Base-by-base conservation (phyloP, 1,140 invertebrate species). In the Procambarus clarkii region DNA sequence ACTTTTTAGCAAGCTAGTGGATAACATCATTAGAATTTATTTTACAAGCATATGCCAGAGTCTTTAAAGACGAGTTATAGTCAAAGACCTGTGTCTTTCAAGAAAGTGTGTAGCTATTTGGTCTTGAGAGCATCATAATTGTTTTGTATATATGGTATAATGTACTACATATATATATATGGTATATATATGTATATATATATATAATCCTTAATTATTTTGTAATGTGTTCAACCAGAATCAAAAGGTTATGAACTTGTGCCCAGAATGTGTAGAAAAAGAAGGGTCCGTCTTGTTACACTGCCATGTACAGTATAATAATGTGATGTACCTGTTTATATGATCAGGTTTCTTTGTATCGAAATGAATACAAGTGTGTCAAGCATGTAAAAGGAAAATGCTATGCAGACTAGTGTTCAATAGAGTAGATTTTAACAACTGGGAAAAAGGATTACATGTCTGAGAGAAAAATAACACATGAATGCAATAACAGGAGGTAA, bases 261-360 rank as follows among this genome's bases (percentile, higher is more conserved):
- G 69, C 60, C 46, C 83, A 46, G 83, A 85, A 84, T 45, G 79
- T 81, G 48, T 81, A 85, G 83, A 34, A 71, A 18, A 34, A 71
- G 58, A 71, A 71, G 83, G 83, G 83, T 85, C 83, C 83, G 83
- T 85, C 83, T 85, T 85, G 58, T 74, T 85, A 85, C 83, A 85
- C 83, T 85, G 83, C 83, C 83, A 85, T 85, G 83, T 85, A 85
- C 69, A 85, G 83, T 69, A 60, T 85, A 74, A 85, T 74, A 45
- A 54, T 71, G 74, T 71, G 60, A 46, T 50, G 74, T 76, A 85
- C 15, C 46, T 85, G 83, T 71, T 71, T 21, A 74, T 60, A 85
- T 48, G n/a, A 24, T 81, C 69, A 74, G 69, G 24, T 34, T 34
- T 34, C 11, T 74, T 74, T 34, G 21, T 74, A 34, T n/a, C 4